Evolutionary conservation across 1,140 invertebrate species (phyloP).

Genomic region (Potamilus streckersoni): DNA sequence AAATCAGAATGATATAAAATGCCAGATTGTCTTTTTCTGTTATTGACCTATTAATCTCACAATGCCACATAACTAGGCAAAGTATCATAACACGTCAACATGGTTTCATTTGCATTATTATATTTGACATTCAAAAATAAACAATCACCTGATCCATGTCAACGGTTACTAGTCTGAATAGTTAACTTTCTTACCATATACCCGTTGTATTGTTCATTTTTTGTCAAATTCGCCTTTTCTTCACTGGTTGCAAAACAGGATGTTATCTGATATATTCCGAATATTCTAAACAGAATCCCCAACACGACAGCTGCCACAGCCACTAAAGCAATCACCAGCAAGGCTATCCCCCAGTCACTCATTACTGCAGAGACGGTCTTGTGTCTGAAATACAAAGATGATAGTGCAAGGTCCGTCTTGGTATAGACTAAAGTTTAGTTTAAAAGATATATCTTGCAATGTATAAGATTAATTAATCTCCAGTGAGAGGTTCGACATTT

Average conservation of each 20-base stretch:
- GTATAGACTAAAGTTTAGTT: too few relatives aligned
- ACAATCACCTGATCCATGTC: neutral
- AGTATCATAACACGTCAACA: too few relatives aligned
- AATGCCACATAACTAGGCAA: too few relatives aligned
- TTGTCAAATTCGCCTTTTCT: slow-evolving; percentile 55
- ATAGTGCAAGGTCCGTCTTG: too few relatives aligned
- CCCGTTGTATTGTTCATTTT: slow-evolving; percentile 58
- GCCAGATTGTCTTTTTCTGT: too few relatives aligned
- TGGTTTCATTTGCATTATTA: neutral
- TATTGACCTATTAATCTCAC: too few relatives aligned
- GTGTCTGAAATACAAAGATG: too few relatives aligned
- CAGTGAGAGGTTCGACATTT: too few relatives aligned
- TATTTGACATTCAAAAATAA: neutral
- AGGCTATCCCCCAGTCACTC: slow-evolving; percentile 58
- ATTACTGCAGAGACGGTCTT: slow-evolving; percentile 21
- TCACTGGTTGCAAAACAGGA: slow-evolving; percentile 57
- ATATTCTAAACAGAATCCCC: slow-evolving; percentile 50
- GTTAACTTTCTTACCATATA: slow-evolving; percentile 47
- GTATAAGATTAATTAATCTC: too few relatives aligned
- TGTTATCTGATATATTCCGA: slow-evolving; percentile 55
- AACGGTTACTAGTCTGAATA: neutral
- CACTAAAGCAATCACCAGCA: slow-evolving; percentile 53
- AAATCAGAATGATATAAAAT: too few relatives aligned
- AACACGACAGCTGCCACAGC: slow-evolving; percentile 46
- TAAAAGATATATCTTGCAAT: too few relatives aligned